Conservation (phyloP, 2,797 vertebrate species). For the Sternotherus odoratus region DNA sequence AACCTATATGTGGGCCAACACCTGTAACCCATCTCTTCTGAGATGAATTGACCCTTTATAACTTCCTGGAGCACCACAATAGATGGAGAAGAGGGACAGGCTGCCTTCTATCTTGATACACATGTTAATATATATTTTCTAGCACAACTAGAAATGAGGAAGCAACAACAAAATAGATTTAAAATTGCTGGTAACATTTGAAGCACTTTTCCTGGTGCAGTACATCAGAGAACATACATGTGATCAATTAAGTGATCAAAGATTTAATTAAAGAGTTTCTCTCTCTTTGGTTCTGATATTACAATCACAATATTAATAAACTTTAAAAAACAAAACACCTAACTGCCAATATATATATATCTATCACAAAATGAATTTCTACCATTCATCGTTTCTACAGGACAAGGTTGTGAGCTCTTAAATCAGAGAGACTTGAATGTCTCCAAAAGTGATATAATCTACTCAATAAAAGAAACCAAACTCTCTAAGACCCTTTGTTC, state of each 20-base stretch:
- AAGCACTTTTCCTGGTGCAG: constrained; percentile 55
- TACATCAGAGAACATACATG: constrained; percentile 62
- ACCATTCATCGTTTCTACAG: constrained; percentile 29
- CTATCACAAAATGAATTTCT: background rate
- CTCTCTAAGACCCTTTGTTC: background rate
- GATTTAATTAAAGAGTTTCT: constrained; percentile 61
- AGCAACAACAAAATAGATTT: constrained; percentile 64
- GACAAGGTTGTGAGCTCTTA: background rate
- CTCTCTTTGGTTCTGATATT: constrained; percentile 63
- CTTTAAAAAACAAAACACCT: constrained; percentile 47
- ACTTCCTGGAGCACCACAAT: constrained; percentile 57
- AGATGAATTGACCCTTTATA: constrained; percentile 73
- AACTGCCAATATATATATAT: constrained; percentile 20
- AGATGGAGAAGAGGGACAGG: constrained; percentile 48
- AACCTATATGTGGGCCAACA: constrained; percentile 26
- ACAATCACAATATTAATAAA: constrained; percentile 59
- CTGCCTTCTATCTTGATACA: constrained; percentile 62
- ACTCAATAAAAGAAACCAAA: background rate
- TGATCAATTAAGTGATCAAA: constrained; percentile 76
- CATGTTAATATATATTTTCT: constrained; percentile 69
- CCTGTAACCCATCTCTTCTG: constrained; percentile 71
- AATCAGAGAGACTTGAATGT: background rate
- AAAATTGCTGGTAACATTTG: constrained; percentile 69
- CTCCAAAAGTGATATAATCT: background rate
- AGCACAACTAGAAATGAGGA: constrained; percentile 65